phyloP scores from a whole-genome alignment of 2,888 invertebrate species.

The Drosophila anomalata region DNA sequence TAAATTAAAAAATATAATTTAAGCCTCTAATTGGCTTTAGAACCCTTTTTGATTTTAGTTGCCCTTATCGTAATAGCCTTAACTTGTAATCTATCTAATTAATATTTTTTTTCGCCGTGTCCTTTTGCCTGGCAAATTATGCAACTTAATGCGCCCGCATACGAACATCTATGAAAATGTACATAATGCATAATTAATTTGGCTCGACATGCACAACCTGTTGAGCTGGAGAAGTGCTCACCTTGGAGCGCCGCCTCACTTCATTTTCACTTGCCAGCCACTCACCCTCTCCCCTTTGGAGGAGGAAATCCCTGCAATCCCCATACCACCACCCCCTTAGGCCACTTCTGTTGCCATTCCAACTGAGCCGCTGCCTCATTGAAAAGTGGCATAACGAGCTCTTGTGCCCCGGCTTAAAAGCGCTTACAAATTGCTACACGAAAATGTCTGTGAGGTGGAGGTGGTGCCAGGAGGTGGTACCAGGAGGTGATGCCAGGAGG shows the following conservation, averaged over 20 bases:
- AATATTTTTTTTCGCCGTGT: conserved; percentile 7
- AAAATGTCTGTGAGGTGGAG: conserved; percentile 45
- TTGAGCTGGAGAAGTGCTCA: conserved; percentile 52
- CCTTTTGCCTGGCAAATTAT: conserved; percentile 55
- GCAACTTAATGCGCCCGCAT: conserved; percentile 75
- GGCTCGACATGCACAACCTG: conserved; percentile 77
- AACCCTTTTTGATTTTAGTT: background rate
- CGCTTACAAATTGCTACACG: conserved; percentile 79
- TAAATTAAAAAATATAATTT: background rate
- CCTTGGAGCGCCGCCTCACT: conserved; percentile 30
- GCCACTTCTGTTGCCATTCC: conserved; percentile 23
- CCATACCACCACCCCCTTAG: background rate
- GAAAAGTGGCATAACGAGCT: conserved; percentile 79
- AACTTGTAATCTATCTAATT: background rate
- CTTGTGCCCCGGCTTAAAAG: conserved; percentile 76
- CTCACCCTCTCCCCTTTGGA: background rate
- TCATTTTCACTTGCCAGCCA: conserved; percentile 7
- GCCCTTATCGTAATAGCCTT: background rate
- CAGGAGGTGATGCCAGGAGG: background rate
- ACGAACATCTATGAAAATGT: conserved; percentile 52
- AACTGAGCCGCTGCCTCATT: conserved; percentile 54
- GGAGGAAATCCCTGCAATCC: background rate
- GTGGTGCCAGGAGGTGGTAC: background rate
- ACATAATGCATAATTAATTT: conserved; percentile 78
- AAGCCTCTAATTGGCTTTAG: background rate